Conservation (phyloP, 2,113 vertebrate species). For the Phyllopteryx taeniolatus region DNA sequence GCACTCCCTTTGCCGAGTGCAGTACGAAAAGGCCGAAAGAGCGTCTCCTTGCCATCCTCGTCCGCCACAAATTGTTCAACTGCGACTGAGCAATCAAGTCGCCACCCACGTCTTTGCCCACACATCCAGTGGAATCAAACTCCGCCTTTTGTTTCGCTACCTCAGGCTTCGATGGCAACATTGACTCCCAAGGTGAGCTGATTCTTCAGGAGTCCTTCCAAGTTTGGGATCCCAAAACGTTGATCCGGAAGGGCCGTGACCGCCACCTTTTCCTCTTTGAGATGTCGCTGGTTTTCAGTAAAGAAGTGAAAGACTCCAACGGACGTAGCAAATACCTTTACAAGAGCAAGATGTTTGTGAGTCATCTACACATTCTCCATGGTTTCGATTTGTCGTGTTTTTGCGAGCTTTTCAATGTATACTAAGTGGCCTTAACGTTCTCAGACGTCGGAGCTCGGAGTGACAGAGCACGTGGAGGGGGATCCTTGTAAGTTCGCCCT, state of each 20-base stretch:
- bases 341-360: conserved; percentile 98
- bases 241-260: conserved; percentile 95
- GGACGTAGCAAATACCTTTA: conserved; percentile 98
- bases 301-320: conserved; percentile 98
- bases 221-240: conserved; percentile 98
- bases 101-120: conserved; percentile 8
- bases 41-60: not conserved
- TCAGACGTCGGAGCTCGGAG: conserved; percentile 95
- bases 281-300: conserved; percentile 98
- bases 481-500: conserved; percentile 97
- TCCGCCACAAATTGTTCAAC: conserved; percentile 2
- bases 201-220: conserved; percentile 99
- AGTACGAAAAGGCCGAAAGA: not conserved
- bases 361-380: conserved; percentile 50
- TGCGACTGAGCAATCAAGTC: conserved; percentile 20
- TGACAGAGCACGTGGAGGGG: conserved; percentile 97
- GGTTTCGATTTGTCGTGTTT: not conserved
- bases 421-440: conserved; percentile 18
- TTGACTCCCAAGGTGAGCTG: conserved; percentile 97
- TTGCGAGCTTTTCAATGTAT: not conserved
- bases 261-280: conserved; percentile 98
- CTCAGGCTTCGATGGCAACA: conserved; percentile 95
- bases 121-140: not conserved
- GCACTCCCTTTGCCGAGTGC: not conserved
- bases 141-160: not conserved